A percentile compares a stretch with the other conserved stretches of the same genome.
These are phyloP conservation scores for Acrobasis suavella DNA, from an alignment of 2,888 invertebrate species.

Conservation along the genomic window DNA sequence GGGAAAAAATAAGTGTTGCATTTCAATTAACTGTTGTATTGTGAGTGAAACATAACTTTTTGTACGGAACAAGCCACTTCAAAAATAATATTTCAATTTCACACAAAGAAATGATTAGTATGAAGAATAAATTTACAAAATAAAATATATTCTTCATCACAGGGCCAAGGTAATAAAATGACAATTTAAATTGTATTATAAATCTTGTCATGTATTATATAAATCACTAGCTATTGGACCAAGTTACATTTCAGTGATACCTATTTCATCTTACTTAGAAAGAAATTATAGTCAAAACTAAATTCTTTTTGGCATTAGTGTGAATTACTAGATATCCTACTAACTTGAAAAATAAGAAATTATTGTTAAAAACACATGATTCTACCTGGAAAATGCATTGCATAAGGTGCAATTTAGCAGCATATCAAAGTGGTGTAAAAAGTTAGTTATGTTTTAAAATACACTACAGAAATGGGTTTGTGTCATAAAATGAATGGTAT, in stretches of 20 bases:
- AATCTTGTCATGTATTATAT: no score
- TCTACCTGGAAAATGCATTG: background rate
- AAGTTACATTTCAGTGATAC: no score
- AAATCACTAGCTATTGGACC: no score
- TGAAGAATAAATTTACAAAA: background rate
- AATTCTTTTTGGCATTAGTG: background rate
- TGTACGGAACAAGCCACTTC: background rate
- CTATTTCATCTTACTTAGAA: no score
- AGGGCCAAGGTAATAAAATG: background rate
- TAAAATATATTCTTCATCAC: background rate
- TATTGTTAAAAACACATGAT: background rate
- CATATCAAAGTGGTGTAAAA: background rate
- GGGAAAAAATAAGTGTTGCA: conserved; percentile 10
- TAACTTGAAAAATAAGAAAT: background rate
- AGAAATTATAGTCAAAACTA: no score
- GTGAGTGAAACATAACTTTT: conserved; percentile 7
- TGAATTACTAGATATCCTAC: background rate
- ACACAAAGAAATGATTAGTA: background rate
- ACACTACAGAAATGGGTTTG: background rate
- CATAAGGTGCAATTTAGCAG: background rate
- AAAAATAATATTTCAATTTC: background rate
- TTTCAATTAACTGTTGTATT: conserved; percentile 1
- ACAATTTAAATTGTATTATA: background rate
- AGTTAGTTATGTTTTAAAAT: background rate
- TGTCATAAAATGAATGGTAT: background rate